Conservation (phyloP, 2,888 invertebrate genomes). For the Cybosia mesomella region DNA sequence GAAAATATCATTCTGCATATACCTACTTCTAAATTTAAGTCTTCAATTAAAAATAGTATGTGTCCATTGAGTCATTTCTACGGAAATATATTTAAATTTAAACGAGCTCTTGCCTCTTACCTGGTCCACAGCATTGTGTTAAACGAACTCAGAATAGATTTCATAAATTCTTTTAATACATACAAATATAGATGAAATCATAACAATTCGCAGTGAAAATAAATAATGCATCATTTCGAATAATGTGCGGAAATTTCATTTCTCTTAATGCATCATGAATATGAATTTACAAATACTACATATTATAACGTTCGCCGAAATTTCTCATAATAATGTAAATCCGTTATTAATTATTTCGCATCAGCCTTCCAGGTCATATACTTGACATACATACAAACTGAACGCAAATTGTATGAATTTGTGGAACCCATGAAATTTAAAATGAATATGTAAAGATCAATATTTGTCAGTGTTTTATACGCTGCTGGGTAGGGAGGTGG, state of each 20-base stretch:
- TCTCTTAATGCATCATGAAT: conserved; percentile 8
- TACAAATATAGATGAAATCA: not conserved
- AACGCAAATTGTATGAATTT: not conserved
- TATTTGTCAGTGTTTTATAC: not conserved
- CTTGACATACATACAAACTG: conserved; percentile 1
- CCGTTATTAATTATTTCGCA: not conserved
- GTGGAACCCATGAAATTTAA: not conserved
- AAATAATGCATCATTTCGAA: conserved; percentile 8
- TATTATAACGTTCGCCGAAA: not conserved
- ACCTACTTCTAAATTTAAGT: not conserved
- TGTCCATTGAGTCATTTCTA: conserved; percentile 1
- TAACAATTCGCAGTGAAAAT: not conserved
- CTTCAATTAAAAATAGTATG: not conserved
- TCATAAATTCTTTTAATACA: not conserved
- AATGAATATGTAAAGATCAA: not conserved
- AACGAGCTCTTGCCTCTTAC: not conserved
- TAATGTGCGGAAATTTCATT: not conserved
- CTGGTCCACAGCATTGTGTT: not conserved
- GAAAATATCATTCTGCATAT: not conserved
- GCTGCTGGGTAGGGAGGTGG: too few species aligned
- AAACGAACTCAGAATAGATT: not conserved
- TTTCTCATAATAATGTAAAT: conserved; percentile 2
- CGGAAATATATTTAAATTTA: not conserved
- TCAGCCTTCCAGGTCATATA: conserved; percentile 1
- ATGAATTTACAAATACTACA: conserved; percentile 2